phyloP scores from a whole-genome alignment of 2,113 vertebrate genomes.

The Oostethus manadensis region DNA sequence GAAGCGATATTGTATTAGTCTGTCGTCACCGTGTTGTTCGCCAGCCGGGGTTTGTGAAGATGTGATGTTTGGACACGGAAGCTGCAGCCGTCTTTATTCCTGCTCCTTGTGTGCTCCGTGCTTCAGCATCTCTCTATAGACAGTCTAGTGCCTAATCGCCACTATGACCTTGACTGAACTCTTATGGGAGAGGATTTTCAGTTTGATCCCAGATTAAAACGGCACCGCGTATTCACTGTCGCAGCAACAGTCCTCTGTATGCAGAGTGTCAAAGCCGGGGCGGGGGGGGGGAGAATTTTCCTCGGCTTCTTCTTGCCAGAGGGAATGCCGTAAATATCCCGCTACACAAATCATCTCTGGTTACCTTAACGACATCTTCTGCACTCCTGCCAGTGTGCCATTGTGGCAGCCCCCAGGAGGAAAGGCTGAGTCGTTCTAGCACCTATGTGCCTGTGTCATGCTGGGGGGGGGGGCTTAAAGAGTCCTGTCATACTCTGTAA shows the following conservation, averaged over 20 bases:
- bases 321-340: constrained; percentile 18
- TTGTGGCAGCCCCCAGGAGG: constrained; percentile 17
- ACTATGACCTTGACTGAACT: constrained; percentile 74
- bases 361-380: not conserved
- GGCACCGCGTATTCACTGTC: constrained; percentile 60
- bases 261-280: constrained; percentile 40
- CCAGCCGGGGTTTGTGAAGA: not conserved
- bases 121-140: constrained; percentile 54
- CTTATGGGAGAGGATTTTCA: constrained; percentile 68
- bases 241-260: constrained; percentile 49
- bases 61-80: not conserved
- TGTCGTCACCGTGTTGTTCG: not conserved
- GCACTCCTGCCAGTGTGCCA: not conserved
- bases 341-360: constrained; percentile 4
- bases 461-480: constrained; percentile 6
- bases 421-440: constrained; percentile 30
- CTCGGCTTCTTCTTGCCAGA: constrained; percentile 19
- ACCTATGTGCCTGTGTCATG: constrained; percentile 18
- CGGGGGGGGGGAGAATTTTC: constrained; percentile 1
- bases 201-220: constrained; percentile 79
- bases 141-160: constrained; percentile 64
- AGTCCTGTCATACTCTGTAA: constrained; percentile 39
- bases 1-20: constrained; percentile 10
- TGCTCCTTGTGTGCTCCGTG: constrained; percentile 16
- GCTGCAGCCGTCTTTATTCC: constrained; percentile 5